Conservation (phyloP, 2,113 vertebrate species). For the Mastomys natalensis region DNA sequence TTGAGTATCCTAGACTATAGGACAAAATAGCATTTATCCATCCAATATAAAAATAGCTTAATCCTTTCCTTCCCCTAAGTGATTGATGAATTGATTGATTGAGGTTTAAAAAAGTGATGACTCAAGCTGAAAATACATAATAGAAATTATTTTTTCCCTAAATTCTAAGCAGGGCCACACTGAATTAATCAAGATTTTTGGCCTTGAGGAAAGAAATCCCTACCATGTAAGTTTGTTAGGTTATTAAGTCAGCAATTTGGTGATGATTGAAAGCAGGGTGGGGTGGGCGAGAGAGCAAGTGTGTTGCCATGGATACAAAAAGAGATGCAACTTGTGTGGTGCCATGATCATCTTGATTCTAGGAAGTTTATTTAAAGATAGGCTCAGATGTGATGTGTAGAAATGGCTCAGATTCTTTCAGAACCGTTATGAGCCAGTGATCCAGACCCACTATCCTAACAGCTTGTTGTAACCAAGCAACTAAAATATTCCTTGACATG, state of each 20-base stretch:
- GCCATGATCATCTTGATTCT: slow-evolving; percentile 76
- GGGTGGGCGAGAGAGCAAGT: slow-evolving; percentile 64
- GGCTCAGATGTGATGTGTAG: slow-evolving; percentile 73
- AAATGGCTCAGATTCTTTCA: slow-evolving; percentile 70
- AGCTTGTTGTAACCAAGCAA: slow-evolving; percentile 73
- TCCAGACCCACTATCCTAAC: slow-evolving; percentile 52
- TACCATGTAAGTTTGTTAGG: slow-evolving; percentile 73
- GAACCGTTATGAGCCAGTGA: slow-evolving; percentile 77
- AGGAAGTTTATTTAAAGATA: slow-evolving; percentile 85
- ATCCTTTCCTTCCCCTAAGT: neutral
- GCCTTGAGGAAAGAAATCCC: slow-evolving; percentile 65
- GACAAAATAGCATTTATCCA: neutral
- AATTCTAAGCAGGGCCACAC: slow-evolving; percentile 20
- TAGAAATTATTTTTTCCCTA: neutral
- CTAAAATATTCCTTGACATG: slow-evolving; percentile 71
- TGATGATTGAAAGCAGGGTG: slow-evolving; percentile 63
- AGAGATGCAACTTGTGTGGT: slow-evolving; percentile 81
- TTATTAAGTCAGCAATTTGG: slow-evolving; percentile 57
- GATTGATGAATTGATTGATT: neutral
- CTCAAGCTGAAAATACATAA: neutral
- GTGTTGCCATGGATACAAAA: slow-evolving; percentile 76
- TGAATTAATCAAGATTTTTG: slow-evolving; percentile 18
- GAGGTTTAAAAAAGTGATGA: neutral
- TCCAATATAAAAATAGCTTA: neutral
- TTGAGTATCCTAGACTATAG: neutral